Evolutionary conservation across 2,888 invertebrate species (phyloP), one percentile per base, ranked within the genome.

Genomic region (Nemotelus pantherinus): DNA sequence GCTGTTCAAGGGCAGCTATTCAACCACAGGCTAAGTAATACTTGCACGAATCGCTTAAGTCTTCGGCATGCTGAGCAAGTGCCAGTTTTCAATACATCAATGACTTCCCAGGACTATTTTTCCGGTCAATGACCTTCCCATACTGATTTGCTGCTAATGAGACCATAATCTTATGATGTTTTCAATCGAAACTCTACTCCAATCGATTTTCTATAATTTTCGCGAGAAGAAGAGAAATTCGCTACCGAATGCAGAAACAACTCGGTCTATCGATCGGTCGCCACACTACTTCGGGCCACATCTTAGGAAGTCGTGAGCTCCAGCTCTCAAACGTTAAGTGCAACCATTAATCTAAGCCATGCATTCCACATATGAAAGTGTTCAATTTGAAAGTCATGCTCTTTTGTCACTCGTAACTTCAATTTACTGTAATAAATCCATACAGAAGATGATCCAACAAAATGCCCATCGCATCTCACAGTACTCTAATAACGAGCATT

Each of bases 1-100:
- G 55, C n/a, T 70, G 41, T 43, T 70, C 70, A 70, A 70, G 70
- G 70, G 70, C 70, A 70, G 47, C 70, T 70, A 53, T 53, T 50
- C 68, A 53, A 70, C 70, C 43, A 55, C 43, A 53, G 41, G 55
- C 50, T 50, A 53, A 50, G 50, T 68, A 68, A 68, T 48, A 44
- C 68, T 47, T 41, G 70, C 9, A 70, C 9, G 25, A 39, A 70
- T 53, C 43, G 55, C 43, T 41, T 10, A 55, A 70, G 45, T 43
- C 41, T 70, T 53, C 9, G 7, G 41, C 43, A 43, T 41, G 5
- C 63, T 43, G 3, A 63, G 63, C 43, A 43, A 3, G 43, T 39
- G 25, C 25, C 25, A 1, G 25, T 25, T 25, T 25, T 25, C 25
- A 25, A 25, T 25, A 25, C 25, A 25, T 63, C 7, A 9, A 63